Percentiles rank a stretch among this genome's conserved stretches.
Conservation (phyloP, 2,797 vertebrate species). For the Syncerus caffer region DNA sequence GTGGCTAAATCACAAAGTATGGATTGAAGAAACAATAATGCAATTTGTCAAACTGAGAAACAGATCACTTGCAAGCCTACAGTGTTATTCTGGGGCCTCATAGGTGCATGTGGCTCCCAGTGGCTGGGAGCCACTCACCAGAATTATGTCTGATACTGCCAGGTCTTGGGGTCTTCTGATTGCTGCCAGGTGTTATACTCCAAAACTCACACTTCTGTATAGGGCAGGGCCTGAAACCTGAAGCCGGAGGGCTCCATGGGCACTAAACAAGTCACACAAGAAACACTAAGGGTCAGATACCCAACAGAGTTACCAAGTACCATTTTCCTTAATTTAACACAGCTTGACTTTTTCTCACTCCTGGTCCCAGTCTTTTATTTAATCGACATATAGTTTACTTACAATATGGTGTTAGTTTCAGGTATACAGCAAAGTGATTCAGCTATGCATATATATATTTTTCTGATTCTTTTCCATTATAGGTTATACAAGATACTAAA, state of each 20-base stretch:
- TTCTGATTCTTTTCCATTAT: background rate
- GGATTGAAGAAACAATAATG: background rate
- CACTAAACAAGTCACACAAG: background rate
- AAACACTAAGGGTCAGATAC: background rate
- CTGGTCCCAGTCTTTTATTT: background rate
- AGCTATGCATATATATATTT: background rate
- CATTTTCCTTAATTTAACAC: background rate
- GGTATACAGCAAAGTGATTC: background rate
- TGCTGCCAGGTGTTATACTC: background rate
- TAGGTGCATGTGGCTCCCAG: background rate
- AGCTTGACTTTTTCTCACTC: background rate
- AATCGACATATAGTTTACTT: background rate
- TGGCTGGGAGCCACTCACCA: background rate
- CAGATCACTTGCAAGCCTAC: background rate
- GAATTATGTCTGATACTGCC: background rate
- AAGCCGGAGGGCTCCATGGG: background rate
- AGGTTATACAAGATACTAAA: background rate
- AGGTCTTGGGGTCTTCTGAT: background rate
- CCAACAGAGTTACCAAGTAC: background rate
- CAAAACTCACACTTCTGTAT: background rate
- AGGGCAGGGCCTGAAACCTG: background rate
- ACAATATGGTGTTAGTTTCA: background rate
- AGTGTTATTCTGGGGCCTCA: background rate
- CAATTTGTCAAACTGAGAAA: constrained; percentile 16
- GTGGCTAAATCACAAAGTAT: background rate